A percentile compares a stretch with the other conserved stretches of the same genome.
Conservation (phyloP, 2,797 vertebrate species). For the Ptychadena robeensis region DNA sequence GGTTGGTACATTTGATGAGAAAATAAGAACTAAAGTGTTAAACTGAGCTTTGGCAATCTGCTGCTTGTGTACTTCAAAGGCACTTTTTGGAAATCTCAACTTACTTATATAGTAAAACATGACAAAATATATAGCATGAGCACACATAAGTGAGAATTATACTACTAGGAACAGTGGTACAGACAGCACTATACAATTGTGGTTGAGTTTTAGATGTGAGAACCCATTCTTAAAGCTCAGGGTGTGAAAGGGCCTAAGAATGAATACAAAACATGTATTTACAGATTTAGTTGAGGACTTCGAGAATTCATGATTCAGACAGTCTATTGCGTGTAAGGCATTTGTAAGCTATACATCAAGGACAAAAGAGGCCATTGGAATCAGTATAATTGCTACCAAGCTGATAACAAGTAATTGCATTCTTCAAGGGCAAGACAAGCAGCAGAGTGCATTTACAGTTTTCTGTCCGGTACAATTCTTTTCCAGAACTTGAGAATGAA, state of each 20-base stretch:
- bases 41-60: too few species aligned
- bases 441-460: conserved; percentile 21
- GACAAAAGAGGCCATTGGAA: conserved; percentile 12
- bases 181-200: neutral
- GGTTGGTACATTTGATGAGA: neutral
- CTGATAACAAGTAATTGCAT: conserved; percentile 35
- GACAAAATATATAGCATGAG: neutral
- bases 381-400: conserved; percentile 23
- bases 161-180: neutral
- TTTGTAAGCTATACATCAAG: conserved; percentile 21
- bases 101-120: neutral
- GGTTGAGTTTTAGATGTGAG: neutral
- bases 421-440: conserved; percentile 32
- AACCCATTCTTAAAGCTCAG: neutral
- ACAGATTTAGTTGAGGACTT: neutral
- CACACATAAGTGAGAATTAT: neutral
- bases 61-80: neutral
- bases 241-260: neutral
- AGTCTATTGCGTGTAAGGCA: conserved; percentile 8
- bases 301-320: conserved; percentile 3
- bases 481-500: conserved; percentile 22
- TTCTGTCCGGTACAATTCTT: conserved; percentile 9
- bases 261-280: neutral
- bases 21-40: too few species aligned
- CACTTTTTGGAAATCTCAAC: neutral